A percentile compares a stretch with the other conserved stretches of the same genome.
Conservation (phyloP, 2,888 invertebrate genomes). For the Silvanus unidentatus region DNA sequence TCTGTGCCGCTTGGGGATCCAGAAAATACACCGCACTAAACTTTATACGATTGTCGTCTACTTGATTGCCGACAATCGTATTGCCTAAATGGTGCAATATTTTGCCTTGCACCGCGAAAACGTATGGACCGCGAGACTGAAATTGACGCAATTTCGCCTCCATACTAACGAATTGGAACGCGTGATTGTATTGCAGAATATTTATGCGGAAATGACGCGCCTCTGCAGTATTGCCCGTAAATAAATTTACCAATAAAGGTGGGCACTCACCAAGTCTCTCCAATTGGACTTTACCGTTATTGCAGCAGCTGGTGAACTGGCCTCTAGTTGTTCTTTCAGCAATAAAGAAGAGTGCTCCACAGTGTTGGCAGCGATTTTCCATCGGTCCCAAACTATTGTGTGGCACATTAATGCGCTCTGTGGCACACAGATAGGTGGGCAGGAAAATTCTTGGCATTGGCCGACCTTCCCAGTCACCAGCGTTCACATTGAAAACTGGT, state of each 20-base stretch:
- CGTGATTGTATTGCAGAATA: background rate
- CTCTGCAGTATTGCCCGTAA: background rate
- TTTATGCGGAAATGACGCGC: background rate
- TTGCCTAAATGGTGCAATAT: background rate
- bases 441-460: too few relatives aligned
- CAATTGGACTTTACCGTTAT: background rate
- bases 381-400: background rate
- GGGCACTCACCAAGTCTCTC: background rate
- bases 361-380: background rate
- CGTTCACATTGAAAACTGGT: too few relatives aligned
- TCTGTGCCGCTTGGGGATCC: background rate
- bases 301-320: background rate
- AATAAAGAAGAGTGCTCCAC: background rate
- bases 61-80: background rate
- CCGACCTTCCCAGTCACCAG: too few relatives aligned
- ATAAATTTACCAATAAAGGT: background rate
- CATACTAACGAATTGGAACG: background rate
- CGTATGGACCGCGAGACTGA: background rate
- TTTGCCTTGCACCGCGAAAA: background rate
- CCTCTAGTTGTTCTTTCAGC: background rate
- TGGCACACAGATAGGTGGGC: background rate
- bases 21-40: background rate
- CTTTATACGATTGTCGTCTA: background rate
- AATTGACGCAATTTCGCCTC: background rate
- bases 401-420: background rate